phyloP scores from a whole-genome alignment of 1,140 invertebrate species.

The Ephestia elutella region DNA sequence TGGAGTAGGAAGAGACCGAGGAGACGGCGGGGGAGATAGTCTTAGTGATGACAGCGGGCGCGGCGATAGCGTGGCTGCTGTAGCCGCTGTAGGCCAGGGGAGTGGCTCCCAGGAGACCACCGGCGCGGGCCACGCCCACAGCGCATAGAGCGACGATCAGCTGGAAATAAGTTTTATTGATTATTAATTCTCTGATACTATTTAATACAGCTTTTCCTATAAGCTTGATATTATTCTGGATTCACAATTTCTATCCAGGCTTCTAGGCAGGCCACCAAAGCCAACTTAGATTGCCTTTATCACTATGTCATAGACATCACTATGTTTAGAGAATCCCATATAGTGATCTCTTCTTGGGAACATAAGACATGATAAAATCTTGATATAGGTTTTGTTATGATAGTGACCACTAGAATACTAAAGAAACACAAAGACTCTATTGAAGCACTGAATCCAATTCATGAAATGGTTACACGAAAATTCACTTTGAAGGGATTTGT shows the following conservation, averaged over 20 bases:
- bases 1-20: slow-evolving; percentile 43
- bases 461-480: neutral
- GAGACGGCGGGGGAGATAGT: slow-evolving; percentile 31
- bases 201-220: too few species aligned
- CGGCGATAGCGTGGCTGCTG: slow-evolving; percentile 28
- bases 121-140: slow-evolving; percentile 43
- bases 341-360: too few species aligned
- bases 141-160: slow-evolving; percentile 51
- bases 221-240: too few species aligned
- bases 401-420: too few species aligned
- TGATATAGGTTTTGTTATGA: too few species aligned
- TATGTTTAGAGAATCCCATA: too few species aligned
- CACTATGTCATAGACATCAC: too few species aligned
- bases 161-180: slow-evolving; percentile 40
- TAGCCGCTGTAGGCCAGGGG: slow-evolving; percentile 38
- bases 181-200: too few species aligned
- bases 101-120: slow-evolving; percentile 37
- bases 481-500: neutral
- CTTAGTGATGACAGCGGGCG: slow-evolving; percentile 33
- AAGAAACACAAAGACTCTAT: neutral
- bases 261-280: too few species aligned
- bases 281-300: too few species aligned
- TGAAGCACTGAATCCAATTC: neutral
- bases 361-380: too few species aligned
- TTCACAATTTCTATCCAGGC: too few species aligned